A percentile compares a stretch with the other conserved stretches of the same genome.
These are phyloP conservation scores for Myocastor coypus DNA, from an alignment of 2,113 vertebrate species.

Conservation along the genomic window DNA sequence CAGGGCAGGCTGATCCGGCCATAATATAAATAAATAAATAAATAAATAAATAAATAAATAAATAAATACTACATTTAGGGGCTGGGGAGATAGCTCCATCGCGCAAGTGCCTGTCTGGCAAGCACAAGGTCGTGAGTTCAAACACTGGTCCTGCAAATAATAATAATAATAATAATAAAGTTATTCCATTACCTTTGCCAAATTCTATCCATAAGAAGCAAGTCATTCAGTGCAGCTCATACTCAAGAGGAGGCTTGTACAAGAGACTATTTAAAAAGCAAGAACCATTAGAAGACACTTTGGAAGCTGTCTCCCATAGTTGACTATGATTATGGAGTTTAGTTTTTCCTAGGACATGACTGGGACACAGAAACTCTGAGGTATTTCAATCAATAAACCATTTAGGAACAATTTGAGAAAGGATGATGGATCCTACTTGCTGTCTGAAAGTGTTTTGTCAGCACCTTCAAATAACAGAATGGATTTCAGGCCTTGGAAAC, in stretches of 20 bases:
- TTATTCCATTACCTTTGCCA: background rate
- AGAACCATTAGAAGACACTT: background rate
- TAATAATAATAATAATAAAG: too few relatives aligned
- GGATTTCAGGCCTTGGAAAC: background rate
- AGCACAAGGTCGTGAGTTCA: too few relatives aligned
- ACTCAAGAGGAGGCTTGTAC: background rate
- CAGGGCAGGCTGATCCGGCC: too few relatives aligned
- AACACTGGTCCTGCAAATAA: too few relatives aligned
- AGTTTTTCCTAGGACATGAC: conserved; percentile 40
- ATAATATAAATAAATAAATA: too few relatives aligned
- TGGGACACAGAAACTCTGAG: background rate
- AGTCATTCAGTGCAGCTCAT: background rate
- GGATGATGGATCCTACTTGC: background rate
- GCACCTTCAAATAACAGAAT: conserved; percentile 20
- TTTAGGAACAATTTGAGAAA: conserved; percentile 35
- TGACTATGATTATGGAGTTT: background rate
- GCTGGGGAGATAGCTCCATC: too few relatives aligned
- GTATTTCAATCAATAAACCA: conserved; percentile 18
- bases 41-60: too few relatives aligned
- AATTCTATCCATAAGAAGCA: conserved; percentile 33
- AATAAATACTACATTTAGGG: too few relatives aligned
- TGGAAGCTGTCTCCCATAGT: background rate
- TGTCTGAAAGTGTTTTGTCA: background rate
- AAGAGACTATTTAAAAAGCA: background rate
- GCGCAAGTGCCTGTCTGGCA: too few relatives aligned